These are phyloP conservation scores for Conus ventricosus DNA, from an alignment of 1,140 invertebrate species.

Conservation along the genomic window DNA sequence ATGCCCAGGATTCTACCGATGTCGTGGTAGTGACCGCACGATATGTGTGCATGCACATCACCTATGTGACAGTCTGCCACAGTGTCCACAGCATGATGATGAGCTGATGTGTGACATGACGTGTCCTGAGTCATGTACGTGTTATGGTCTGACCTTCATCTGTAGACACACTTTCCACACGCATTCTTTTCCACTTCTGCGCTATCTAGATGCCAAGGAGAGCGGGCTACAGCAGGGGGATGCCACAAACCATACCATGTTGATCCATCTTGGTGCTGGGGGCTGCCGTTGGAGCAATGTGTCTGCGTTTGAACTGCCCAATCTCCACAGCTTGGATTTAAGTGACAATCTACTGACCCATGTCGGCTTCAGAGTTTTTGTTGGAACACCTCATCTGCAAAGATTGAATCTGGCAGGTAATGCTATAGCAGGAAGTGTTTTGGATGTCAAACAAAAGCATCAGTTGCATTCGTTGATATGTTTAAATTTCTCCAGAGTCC, in stretches of 20 bases:
- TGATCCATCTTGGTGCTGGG: conserved; percentile 19
- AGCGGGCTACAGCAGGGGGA: background rate
- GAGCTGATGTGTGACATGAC: conserved; percentile 37
- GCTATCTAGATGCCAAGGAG: background rate
- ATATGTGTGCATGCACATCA: conserved; percentile 11
- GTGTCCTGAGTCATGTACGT: conserved; percentile 25
- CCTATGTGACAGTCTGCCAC: background rate
- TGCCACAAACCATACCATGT: background rate
- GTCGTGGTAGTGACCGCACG: background rate
- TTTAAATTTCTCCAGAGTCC: no score
- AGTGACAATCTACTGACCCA: conserved; percentile 20
- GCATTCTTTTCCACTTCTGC: background rate
- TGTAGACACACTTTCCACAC: background rate
- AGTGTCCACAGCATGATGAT: conserved; percentile 40
- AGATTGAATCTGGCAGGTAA: background rate
- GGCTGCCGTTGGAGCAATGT: background rate
- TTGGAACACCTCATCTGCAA: background rate
- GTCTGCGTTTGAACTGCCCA: background rate
- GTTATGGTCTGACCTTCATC: conserved; percentile 18
- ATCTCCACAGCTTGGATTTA: conserved; percentile 22
- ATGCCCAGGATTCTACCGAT: conserved; percentile 19
- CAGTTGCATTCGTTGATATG: background rate
- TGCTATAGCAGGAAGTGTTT: background rate
- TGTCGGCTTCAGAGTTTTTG: background rate
- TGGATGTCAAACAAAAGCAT: background rate